phyloP scores from a whole-genome alignment of 1,140 invertebrate genomes.

The Lerema accius region DNA sequence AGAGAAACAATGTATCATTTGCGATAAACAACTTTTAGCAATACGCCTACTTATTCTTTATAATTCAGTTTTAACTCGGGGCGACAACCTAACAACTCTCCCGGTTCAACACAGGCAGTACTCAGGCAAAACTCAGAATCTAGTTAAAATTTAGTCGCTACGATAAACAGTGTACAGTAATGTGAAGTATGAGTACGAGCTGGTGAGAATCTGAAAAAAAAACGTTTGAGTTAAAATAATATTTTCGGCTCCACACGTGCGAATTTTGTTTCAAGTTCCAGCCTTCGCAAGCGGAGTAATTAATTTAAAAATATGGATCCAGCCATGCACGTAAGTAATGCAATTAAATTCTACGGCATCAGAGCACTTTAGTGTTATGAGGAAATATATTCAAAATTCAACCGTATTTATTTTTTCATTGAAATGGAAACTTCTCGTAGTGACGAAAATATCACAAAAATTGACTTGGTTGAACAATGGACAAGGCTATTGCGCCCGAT shows the following conservation, averaged over 20 bases:
- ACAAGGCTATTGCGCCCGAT: no score
- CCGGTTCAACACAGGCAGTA: no score
- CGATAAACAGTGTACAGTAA: conserved; percentile 60
- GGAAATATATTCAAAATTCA: no score
- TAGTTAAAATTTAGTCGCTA: conserved; percentile 43
- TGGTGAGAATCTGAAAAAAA: conserved; percentile 67
- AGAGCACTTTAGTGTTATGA: background rate
- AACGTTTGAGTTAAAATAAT: conserved; percentile 11
- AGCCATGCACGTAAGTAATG: conserved; percentile 1
- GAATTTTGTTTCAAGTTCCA: conserved; percentile 7
- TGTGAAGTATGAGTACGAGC: conserved; percentile 68
- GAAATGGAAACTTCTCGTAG: no score
- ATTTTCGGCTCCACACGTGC: conserved; percentile 8
- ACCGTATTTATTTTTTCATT: no score
- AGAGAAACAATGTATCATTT: no score
- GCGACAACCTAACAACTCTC: background rate
- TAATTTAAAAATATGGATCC: conserved; percentile 12
- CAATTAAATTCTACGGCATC: background rate
- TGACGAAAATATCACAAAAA: no score
- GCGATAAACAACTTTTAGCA: no score
- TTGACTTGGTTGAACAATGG: no score
- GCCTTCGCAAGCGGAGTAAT: background rate
- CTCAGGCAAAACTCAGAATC: conserved; percentile 12
- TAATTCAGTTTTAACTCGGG: conserved; percentile 12
- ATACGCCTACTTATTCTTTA: no score